Evolutionary conservation across 1,140 invertebrate genomes (phyloP), one percentile per base, ranked within the genome.

Genomic region (Drosophila arawakana): DNA sequence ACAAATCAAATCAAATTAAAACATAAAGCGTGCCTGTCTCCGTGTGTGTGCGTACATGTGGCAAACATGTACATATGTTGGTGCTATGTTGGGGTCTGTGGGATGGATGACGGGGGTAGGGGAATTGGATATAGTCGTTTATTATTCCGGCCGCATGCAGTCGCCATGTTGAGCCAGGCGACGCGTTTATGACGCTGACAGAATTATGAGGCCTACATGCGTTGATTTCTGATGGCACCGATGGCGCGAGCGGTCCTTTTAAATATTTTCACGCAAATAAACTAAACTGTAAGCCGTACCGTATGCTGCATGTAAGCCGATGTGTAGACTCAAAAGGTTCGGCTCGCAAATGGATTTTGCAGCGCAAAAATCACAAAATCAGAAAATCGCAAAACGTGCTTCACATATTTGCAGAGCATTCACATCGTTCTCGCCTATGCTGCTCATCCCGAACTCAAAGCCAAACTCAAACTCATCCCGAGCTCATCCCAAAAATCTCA

Each of bases 1-100:
- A 91, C 89, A 91, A 91, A 91, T 91, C 89, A 91, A 91, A 91
- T 91, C 89, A 91, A 91, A 91, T 91, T 91, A 91, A 91, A 91
- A 91, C 89, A 91, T 91, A 89, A 89, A 89, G 78, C 55, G 59
- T 85, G 69, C 60, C 70, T 76, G 75, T 70, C 30, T 63, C 43
- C 58, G 30, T 55, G 46, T 43, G 34, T 35, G 66, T 15, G 66
- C 15, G 44, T 60, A 35, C 41, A 55, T 39, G 52, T 34, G 13
- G 37, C 58, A 55, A 30, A 30, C 39, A 63, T 55, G 68, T 37
- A 65, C 62, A 67, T 73, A 58, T 49, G 61, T 41, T 55, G 7
- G 30, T 8, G 11, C 21, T 54, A 21, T 54, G 11, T 30, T 13
- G 11, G 5, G 5, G 5, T 49, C 9, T 21, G 50, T 18, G 3